Conservation (phyloP, 2,113 vertebrate genomes). For the Thalassarche chlororhynchos region DNA sequence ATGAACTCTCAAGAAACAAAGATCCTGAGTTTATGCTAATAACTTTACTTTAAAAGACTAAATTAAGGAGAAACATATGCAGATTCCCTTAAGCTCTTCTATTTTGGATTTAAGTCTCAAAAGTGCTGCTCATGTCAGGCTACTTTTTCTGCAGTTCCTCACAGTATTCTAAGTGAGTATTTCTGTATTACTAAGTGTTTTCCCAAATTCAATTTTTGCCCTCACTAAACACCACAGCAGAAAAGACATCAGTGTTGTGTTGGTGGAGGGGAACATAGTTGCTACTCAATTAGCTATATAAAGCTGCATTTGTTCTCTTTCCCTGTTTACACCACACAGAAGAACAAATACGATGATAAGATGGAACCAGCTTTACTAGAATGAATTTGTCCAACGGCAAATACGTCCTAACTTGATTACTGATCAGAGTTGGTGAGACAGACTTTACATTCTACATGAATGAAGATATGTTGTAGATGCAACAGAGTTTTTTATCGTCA, state of each 20-base stretch:
- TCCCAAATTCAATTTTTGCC: not conserved
- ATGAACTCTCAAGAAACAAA: constrained; percentile 38
- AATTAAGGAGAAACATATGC: not conserved
- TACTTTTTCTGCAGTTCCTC: not conserved
- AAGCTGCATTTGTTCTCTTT: not conserved
- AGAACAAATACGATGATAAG: not conserved
- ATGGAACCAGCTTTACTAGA: not conserved
- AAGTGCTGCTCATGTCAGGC: not conserved
- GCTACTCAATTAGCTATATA: not conserved
- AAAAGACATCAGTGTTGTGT: not conserved
- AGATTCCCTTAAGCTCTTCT: not conserved
- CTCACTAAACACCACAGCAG: not conserved
- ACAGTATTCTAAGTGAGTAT: not conserved
- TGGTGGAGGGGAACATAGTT: not conserved
- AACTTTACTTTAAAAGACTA: not conserved
- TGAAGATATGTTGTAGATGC: not conserved
- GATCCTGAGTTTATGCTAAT: constrained; percentile 15
- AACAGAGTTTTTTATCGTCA: not conserved
- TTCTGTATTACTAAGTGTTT: not conserved
- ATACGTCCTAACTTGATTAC: not conserved
- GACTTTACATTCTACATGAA: not conserved
- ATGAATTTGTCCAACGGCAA: not conserved
- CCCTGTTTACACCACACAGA: not conserved
- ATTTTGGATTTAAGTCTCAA: not conserved
- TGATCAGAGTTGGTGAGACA: not conserved